phyloP scores from a whole-genome alignment of 2,797 vertebrate genomes.

The Esox lucius region DNA sequence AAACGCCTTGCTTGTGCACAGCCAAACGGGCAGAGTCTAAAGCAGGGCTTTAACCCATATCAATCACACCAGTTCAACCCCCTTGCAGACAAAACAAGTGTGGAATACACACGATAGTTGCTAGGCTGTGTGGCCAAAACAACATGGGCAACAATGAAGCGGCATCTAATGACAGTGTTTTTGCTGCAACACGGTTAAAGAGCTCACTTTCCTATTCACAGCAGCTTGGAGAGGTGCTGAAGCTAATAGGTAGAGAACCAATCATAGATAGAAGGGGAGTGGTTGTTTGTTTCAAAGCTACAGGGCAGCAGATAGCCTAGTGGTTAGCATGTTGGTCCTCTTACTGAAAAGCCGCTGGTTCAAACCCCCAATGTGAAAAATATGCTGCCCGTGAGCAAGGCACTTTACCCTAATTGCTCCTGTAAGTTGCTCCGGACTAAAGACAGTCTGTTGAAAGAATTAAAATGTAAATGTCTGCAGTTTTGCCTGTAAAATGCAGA shows the following conservation, averaged over 20 bases:
- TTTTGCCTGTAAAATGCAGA: background rate
- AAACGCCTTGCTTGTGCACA: constrained; percentile 37
- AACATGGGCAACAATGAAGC: constrained; percentile 54
- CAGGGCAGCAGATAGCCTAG: no score
- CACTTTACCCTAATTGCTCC: no score
- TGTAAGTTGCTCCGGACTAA: no score
- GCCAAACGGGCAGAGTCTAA: constrained; percentile 29
- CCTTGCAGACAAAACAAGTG: constrained; percentile 40
- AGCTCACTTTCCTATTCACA: constrained; percentile 34
- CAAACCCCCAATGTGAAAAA: no score
- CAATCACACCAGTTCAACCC: constrained; percentile 42
- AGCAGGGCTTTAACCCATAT: constrained; percentile 36
- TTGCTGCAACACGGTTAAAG: constrained; percentile 54
- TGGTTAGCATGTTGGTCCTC: no score
- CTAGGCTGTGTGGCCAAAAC: constrained; percentile 61
- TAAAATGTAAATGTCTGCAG: background rate
- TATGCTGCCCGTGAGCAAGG: no score
- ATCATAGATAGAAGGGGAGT: background rate
- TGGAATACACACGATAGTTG: constrained; percentile 48
- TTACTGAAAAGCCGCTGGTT: no score
- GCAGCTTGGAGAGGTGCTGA: constrained; percentile 7
- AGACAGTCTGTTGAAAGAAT: no score
- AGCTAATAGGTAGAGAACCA: background rate
- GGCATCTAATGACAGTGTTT: constrained; percentile 69
- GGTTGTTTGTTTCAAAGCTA: background rate